Base-by-base conservation (phyloP, 2,113 vertebrate species). In the Opisthocomus hoazin region DNA sequence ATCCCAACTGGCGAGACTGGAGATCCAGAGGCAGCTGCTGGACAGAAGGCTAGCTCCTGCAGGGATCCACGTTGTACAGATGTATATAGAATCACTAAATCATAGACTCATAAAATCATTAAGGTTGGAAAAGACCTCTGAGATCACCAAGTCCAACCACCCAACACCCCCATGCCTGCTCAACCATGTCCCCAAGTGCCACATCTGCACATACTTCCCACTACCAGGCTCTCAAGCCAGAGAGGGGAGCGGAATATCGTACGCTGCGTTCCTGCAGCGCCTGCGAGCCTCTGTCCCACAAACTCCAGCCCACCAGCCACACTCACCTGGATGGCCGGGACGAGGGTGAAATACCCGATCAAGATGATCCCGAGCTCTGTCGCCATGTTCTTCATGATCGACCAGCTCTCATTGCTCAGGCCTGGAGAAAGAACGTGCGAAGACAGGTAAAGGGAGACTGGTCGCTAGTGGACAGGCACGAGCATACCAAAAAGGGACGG, bases 341-440 rank as follows among this genome's bases (percentile, higher is more conserved):
- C 99, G 2, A 99, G 98, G 36, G 99, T 99, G 96, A 99, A 99
- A 90, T 99, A 99, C 17, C 99, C 99, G 4, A 99, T 99, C 70
- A 99, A 97, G 91, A 99, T 99, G 97, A 99, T 99, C 94, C 99
- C 98, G 11, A 99, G 98, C 90, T 99, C 99, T 0, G 99, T 99
- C 2, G 99, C 99, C 99, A 99, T 98, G 96, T 99, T 99, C 98
- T 99, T 99, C 99, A 99, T 99, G 89, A 99, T 99, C n/a, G 98
- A 99, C 99, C 99, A 99, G 98, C 99, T 99, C 97, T 99, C 99
- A 1, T 98, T 99, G 97, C 99, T 99, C 24, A 99, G 96, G 83
- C 99, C 99, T 99, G 97, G 12, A 60, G 54, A 29, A 58, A 56
- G 27, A 46, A 27, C 65, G 24, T 9, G 11, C 39, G 30, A 20